phyloP scores from a whole-genome alignment of 23 tunicate genomes.

The Aplidium turbinatum region DNA sequence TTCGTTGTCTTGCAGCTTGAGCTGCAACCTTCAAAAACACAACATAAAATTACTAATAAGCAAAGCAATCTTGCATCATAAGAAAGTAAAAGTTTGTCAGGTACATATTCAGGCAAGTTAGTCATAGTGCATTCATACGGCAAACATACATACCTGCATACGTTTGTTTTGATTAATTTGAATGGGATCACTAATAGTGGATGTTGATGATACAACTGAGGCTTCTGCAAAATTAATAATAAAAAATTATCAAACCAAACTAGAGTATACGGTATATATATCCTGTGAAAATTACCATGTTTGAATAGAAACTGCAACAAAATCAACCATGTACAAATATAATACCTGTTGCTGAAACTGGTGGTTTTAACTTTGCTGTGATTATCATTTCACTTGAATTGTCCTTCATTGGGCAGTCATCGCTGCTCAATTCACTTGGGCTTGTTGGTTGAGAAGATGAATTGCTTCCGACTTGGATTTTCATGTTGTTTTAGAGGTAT shows the following conservation, averaged over 20 bases:
- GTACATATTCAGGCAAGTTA: too few relatives aligned
- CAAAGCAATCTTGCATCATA: too few relatives aligned
- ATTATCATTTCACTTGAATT: slow-evolving; percentile 11
- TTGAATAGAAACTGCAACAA: not conserved
- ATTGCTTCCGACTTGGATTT: slow-evolving; percentile 48
- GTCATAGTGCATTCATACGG: not conserved
- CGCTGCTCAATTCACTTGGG: slow-evolving; percentile 54
- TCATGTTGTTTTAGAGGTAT: slow-evolving; percentile 24
- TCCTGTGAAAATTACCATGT: too few relatives aligned
- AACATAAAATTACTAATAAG: not conserved
- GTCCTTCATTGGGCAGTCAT: slow-evolving; percentile 52
- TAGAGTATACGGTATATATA: too few relatives aligned
- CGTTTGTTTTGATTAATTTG: slow-evolving; percentile 78
- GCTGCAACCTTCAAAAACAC: slow-evolving; percentile 21
- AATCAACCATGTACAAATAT: not conserved
- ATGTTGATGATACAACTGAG: not conserved
- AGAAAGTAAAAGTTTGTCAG: too few relatives aligned
- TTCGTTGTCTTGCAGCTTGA: slow-evolving; percentile 70
- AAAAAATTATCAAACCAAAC: too few relatives aligned
- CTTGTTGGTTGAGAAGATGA: slow-evolving; percentile 29
- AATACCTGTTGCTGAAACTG: not conserved
- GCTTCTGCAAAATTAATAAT: too few relatives aligned
- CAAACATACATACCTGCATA: slow-evolving; percentile 44
- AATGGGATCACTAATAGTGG: slow-evolving; percentile 59
- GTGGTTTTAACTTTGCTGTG: not conserved